Evolutionary conservation across 1,140 invertebrate species (phyloP), one percentile per base, ranked within the genome.

Genomic region (Aphelinus certus): DNA sequence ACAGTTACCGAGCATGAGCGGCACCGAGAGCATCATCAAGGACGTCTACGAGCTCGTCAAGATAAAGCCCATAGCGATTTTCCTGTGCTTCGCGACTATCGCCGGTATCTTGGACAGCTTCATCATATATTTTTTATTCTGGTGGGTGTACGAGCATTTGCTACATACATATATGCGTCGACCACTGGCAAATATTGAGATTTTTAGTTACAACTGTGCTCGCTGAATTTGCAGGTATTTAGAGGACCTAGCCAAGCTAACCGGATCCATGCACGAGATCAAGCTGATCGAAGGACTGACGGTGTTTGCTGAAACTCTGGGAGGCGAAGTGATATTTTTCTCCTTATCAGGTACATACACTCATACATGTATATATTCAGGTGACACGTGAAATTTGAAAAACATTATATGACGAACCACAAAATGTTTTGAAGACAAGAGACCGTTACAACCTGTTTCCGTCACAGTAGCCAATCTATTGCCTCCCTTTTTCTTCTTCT

Each of bases 81-180:
- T 94, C 82, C 84, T 94, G 47, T 79, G 88, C 0, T 95, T 94
- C 80, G 91, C 93, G 1, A 90, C 91, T 1, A 87, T 94, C 2
- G 92, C 91, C 5, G 94, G 94, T 5, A 91, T 93, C 9, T 87
- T 94, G 53, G 94, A 95, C 80, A 92, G 93, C 70, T 94, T 94
- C 81, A 90, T 94, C 26, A 92, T 94, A 53, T 95, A 94, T 79
- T 95, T 93, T 80, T 89, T 94, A 83, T 94, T 95, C 80, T 95
- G 93, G 94, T 94, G 86, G 88, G 84, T 66, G 9, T 55, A 56
- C 3, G 42, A 66, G 26, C 72, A 46, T 7, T 45, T 49, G 2
- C 47, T 71, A 42, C 62, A n/a, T 71, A 61, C 48, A 6, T 26
- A 43, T 60, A 9, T 26, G 4, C 42, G 58, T 61, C 42, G 3